Percentiles rank a stretch among this genome's conserved stretches.
Evolutionary conservation across 2,888 invertebrate genomes (phyloP).

Genomic region (Apamea sordens): DNA sequence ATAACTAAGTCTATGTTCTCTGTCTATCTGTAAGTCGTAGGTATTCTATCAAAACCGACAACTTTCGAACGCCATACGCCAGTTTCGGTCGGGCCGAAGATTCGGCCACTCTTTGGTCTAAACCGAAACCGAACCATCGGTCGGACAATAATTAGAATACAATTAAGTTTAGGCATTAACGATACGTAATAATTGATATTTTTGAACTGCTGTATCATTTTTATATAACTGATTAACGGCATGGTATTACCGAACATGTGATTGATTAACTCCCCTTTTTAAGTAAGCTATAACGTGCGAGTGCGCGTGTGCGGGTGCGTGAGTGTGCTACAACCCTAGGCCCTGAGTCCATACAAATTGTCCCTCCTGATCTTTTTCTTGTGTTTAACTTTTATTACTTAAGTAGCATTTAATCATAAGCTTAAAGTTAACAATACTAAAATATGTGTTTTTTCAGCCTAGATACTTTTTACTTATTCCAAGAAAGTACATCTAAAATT

Average conservation of each 20-base stretch:
- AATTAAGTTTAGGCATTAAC: neutral
- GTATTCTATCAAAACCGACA: no score
- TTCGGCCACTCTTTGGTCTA: no score
- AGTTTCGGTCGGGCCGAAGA: no score
- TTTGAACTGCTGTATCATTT: neutral
- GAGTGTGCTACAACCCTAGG: neutral
- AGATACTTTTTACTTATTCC: neutral
- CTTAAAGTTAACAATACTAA: neutral
- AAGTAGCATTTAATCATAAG: neutral
- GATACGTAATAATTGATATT: neutral
- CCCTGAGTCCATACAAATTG: neutral
- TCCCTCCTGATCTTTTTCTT: neutral
- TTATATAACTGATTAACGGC: neutral
- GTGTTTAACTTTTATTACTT: neutral
- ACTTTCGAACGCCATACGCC: no score
- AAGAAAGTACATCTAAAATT: neutral
- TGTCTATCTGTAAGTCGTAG: no score
- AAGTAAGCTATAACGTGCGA: neutral
- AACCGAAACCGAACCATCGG: no score
- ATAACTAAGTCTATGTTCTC: no score
- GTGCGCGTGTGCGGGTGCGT: neutral
- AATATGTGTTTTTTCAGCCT: conserved; percentile 13
- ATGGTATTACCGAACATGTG: neutral
- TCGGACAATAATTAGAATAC: no score
- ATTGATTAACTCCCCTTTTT: neutral